Base-by-base conservation (phyloP, 1,140 invertebrate genomes). In the Drusus annulatus region DNA sequence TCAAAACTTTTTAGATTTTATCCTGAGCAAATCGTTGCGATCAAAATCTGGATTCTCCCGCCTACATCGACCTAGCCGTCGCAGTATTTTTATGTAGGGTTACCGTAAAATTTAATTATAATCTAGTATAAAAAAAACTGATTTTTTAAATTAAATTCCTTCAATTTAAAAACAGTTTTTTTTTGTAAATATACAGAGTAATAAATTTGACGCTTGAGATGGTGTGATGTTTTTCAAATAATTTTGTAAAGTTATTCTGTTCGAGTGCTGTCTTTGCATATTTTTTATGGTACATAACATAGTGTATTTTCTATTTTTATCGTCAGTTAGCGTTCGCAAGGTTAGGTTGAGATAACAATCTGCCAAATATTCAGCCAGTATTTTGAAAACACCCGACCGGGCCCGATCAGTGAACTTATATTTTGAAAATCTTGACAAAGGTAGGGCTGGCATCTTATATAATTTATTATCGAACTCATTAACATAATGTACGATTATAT, bases 271-370 rank as follows among this genome's bases (percentile, higher is more conserved):
- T 13, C 36, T 45, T 45, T 13, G 36, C 36, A 45, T 45, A 13
- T 45, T 45, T 45, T 45, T 45, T 13, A 13, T 45, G 10, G 36
- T 45, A 1, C 8, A 10, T 45, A 45, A 60, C 17, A 6, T 45
- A 19, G 16, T 63, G 19, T 36, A 68, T 71, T 21, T 51, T 71
- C 68, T 71, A 71, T 71, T 71, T 71, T 71, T 71, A 71, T 71
- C 68, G 17, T 71, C 50, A 50, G 68, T 52, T 50, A 36, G 60
- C 36, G 36, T 45, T 45, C 10, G 36, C 10, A 13, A 45, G 60
- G 58, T 65, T 65, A 65, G 10, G 62, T 28, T 15, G 15, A 21
- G 16, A 65, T 51, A 71, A 71, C 45, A 71, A 71, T 71, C 62
- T 71, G 50, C 36, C 62, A 71, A 71, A 71, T 52, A 52, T 15